These are phyloP conservation scores for Chalcosyrphus nemorum DNA, from an alignment of 2,888 invertebrate species.

Conservation along the genomic window DNA sequence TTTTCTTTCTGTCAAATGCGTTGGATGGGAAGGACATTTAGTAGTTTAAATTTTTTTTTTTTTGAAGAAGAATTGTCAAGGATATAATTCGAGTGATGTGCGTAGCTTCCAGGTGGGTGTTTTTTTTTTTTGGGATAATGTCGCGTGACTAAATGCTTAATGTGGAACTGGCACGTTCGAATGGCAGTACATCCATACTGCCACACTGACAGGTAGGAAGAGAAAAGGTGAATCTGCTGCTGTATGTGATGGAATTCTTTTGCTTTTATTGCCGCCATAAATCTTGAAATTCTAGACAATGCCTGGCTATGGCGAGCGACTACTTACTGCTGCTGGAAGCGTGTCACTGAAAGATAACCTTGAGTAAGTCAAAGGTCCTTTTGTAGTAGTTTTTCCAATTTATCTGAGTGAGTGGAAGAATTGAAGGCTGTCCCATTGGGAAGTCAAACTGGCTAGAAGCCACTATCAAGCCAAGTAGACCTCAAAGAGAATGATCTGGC, in stretches of 20 bases:
- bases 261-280: conserved; percentile 27
- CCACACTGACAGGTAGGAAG: conserved; percentile 26
- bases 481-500: too few relatives aligned
- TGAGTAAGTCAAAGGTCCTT: too few relatives aligned
- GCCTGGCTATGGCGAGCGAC: conserved; percentile 1
- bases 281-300: conserved; percentile 7
- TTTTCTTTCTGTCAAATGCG: background rate
- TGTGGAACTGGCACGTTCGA: conserved; percentile 66
- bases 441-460: too few relatives aligned
- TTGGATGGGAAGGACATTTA: background rate
- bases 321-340: conserved; percentile 24
- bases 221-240: conserved; percentile 13
- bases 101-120: conserved; percentile 70
- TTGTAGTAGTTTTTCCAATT: too few relatives aligned
- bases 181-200: too few relatives aligned
- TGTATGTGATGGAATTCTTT: background rate
- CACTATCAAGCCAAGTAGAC: too few relatives aligned
- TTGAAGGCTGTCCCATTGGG: too few relatives aligned
- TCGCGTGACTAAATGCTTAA: conserved; percentile 70
- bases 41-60: conserved; percentile 27
- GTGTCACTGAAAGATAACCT: background rate
- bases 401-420: too few relatives aligned
- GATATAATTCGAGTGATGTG: conserved; percentile 66
- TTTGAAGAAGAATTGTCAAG: conserved; percentile 41
- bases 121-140: conserved; percentile 59